A percentile compares a stretch with the other conserved stretches of the same genome.
phyloP scores from a whole-genome alignment of 2,888 invertebrate genomes.

The Eudasyphora cyanicolor region DNA sequence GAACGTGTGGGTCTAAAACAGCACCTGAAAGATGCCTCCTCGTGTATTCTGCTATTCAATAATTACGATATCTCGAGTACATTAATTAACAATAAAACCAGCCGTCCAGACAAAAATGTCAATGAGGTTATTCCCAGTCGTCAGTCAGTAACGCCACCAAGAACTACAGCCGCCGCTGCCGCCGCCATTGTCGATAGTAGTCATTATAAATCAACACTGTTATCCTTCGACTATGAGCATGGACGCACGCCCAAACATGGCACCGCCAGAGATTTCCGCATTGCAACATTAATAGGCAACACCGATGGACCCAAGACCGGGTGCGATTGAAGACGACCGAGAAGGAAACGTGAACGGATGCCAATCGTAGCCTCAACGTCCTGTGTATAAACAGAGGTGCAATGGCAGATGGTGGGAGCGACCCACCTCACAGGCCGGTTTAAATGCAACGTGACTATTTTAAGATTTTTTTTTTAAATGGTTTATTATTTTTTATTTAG shows the following conservation, averaged over 20 bases:
- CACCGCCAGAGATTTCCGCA: conserved; percentile 79
- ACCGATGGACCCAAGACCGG: conserved; percentile 74
- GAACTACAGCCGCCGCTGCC: conserved; percentile 46
- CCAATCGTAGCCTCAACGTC: background rate
- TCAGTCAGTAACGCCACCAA: conserved; percentile 31
- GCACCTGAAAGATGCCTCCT: conserved; percentile 68
- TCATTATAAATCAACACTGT: conserved; percentile 69
- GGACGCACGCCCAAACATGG: conserved; percentile 72
- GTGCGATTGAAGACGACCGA: conserved; percentile 19
- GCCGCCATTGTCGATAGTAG: conserved; percentile 42
- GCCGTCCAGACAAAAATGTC: conserved; percentile 71
- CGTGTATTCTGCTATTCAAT: conserved; percentile 75
- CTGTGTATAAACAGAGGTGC: background rate
- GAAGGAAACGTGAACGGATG: too few relatives aligned
- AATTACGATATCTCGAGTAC: conserved; percentile 74
- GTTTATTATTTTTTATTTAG: conserved; percentile 18
- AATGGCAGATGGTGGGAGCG: background rate
- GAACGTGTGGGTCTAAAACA: conserved; percentile 33
- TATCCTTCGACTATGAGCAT: conserved; percentile 73
- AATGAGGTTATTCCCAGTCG: conserved; percentile 34
- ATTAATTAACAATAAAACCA: conserved; percentile 68
- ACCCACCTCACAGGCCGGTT: conserved; percentile 42
- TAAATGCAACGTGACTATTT: conserved; percentile 45
- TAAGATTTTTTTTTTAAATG: background rate
- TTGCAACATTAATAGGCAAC: conserved; percentile 79